Evolutionary conservation across 1,140 invertebrate genomes (phyloP).

Genomic region (Chelonus insularis): DNA sequence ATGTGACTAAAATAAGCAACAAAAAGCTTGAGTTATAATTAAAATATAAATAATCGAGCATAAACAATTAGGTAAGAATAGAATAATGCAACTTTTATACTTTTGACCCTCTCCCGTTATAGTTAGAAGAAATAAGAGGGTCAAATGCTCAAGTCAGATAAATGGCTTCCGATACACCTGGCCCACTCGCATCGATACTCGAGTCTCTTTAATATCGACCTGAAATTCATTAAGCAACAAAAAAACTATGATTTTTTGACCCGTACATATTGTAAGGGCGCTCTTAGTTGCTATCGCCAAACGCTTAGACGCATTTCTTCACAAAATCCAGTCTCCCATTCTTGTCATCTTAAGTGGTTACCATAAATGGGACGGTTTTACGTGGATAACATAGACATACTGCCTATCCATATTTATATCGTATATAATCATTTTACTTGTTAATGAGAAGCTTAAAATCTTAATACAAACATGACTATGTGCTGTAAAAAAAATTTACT

Average conservation of each 20-base stretch:
- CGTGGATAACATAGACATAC: not conserved
- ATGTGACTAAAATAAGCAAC: no score
- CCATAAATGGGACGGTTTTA: slow-evolving; percentile 2
- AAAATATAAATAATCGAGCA: not conserved
- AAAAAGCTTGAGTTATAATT: not conserved
- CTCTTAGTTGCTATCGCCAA: slow-evolving; percentile 25
- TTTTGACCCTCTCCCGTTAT: slow-evolving; percentile 44
- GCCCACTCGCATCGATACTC: slow-evolving; percentile 55
- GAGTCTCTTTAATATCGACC: slow-evolving; percentile 60
- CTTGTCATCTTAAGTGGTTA: slow-evolving; percentile 35
- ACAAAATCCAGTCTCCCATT: slow-evolving; percentile 34
- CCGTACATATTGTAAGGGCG: slow-evolving; percentile 24
- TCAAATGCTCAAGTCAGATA: slow-evolving; percentile 57
- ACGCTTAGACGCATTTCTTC: slow-evolving; percentile 1
- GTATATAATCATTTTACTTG: no score
- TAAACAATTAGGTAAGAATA: not conserved
- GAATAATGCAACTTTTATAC: not conserved
- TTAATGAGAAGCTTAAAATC: no score
- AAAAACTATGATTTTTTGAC: slow-evolving; percentile 56
- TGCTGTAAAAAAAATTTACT: no score
- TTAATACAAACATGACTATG: no score
- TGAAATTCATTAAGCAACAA: slow-evolving; percentile 62
- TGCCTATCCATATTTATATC: not conserved
- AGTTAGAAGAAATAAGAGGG: slow-evolving; percentile 51
- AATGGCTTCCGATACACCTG: slow-evolving; percentile 58